Base-by-base conservation (phyloP, 2,113 vertebrate species). In the Zapornia atra region DNA sequence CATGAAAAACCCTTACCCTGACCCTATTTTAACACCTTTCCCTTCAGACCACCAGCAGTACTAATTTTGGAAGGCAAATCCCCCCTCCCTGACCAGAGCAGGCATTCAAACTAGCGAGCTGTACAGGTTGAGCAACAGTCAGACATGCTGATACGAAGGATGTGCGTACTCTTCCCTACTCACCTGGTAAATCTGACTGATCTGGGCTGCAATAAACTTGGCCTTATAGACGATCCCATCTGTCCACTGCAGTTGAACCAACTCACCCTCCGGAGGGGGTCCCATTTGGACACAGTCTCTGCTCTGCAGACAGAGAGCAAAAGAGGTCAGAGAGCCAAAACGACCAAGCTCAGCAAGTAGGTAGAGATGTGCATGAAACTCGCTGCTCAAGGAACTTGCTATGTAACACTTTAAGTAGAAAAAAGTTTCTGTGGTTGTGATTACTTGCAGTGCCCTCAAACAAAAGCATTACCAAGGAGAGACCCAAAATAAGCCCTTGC, bases 151-250 rank as follows among this genome's bases (percentile, higher is more conserved):
- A 11, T 22, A 15, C 2, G 6, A 34, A 64, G 63, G 7, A 31
- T 0, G 3, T 14, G 33, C 15, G 6, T 16, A 9, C n/a, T 17
- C 6, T 28, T 83, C 54, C 28, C 4, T 7, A 12, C 92, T 76
- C 66, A 99, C 99, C 99, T 99, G 99, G 93, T 99, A 99, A 79
- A 98, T 96, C 42, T 98, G 98, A 44, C 98, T 98, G 88, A 98
- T 96, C 75, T 98, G 98, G 28, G 98, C 97, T 77, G 98, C 98
- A 59, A 99, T 97, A 38, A 99, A 99, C 92, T 98, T 99, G 77
- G 99, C 99, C 18, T 98, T 99, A 78, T 98, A 98, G 48, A 98
- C 18, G 20, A 98, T 97, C 63, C 98, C 99, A 0, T 99, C 98
- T 0, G 98, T 96, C 92, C 98, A 99, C 92, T 98, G 97, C 34